phyloP scores from a whole-genome alignment of 2,888 invertebrate genomes.

The Himalopsyche tibetana region DNA sequence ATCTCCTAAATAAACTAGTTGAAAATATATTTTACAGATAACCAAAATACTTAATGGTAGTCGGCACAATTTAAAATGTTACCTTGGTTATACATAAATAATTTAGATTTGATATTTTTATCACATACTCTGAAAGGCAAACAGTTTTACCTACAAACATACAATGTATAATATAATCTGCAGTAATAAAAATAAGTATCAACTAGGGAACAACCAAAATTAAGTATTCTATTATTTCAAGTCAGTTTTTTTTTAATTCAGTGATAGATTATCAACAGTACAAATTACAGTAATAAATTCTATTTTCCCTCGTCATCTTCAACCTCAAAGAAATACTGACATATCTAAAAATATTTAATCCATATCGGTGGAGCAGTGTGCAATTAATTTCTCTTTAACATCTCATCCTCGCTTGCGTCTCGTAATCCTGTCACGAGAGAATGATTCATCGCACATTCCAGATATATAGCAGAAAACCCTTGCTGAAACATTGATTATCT shows the following conservation, averaged over 20 bases:
- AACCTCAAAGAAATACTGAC: too few species aligned
- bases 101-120: conserved; percentile 2
- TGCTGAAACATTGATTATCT: too few species aligned
- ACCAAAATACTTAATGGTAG: conserved; percentile 13
- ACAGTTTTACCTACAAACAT: conserved; percentile 7
- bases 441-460: too few species aligned
- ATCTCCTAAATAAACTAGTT: conserved; percentile 28
- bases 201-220: conserved; percentile 4
- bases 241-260: not conserved
- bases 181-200: not conserved
- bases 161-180: not conserved
- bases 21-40: conserved; percentile 28
- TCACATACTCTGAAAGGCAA: conserved; percentile 40
- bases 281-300: too few species aligned
- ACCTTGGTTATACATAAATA: conserved; percentile 21
- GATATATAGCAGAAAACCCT: too few species aligned
- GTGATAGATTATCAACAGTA: too few species aligned
- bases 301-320: too few species aligned
- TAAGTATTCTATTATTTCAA: conserved; percentile 2
- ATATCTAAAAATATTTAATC: too few species aligned
- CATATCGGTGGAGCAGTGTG: too few species aligned
- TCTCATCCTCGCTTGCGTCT: too few species aligned
- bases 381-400: too few species aligned
- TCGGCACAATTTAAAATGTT: not conserved
- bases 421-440: too few species aligned